These are phyloP conservation scores for Coptodon rendalli DNA, from an alignment of 2,113 vertebrate species.

Conservation along the genomic window DNA sequence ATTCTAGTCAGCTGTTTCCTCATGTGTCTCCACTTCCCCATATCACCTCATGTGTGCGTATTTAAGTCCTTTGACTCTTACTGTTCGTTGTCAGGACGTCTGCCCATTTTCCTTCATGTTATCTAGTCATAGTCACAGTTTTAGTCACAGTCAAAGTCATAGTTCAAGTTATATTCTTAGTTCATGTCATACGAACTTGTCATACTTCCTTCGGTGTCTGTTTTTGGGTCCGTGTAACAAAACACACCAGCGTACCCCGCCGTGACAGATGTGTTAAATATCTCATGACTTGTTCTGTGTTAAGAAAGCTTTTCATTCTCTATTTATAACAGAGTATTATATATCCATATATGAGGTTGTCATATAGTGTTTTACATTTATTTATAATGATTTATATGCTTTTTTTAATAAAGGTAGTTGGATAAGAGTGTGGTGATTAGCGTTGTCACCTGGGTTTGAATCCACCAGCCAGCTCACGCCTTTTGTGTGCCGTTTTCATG, in stretches of 20 bases:
- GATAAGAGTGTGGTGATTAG: neutral
- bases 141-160: neutral
- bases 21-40: neutral
- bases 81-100: accelerated
- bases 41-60: neutral
- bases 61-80: neutral
- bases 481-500: neutral
- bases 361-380: accelerated
- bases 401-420: neutral
- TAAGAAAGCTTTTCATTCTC: neutral
- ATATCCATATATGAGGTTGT: neutral
- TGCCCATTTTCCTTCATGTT: neutral
- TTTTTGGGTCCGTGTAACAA: neutral
- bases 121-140: neutral
- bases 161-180: neutral
- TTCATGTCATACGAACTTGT: neutral
- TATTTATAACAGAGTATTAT: neutral
- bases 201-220: accelerated
- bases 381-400: neutral
- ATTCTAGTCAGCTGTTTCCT: neutral
- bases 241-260: neutral
- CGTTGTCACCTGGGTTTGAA: neutral
- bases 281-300: neutral
- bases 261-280: neutral
- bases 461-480: neutral